Evolutionary conservation across 2,113 vertebrate species (phyloP), one percentile per base, ranked within the genome.

Genomic region (Otolemur garnettii): DNA sequence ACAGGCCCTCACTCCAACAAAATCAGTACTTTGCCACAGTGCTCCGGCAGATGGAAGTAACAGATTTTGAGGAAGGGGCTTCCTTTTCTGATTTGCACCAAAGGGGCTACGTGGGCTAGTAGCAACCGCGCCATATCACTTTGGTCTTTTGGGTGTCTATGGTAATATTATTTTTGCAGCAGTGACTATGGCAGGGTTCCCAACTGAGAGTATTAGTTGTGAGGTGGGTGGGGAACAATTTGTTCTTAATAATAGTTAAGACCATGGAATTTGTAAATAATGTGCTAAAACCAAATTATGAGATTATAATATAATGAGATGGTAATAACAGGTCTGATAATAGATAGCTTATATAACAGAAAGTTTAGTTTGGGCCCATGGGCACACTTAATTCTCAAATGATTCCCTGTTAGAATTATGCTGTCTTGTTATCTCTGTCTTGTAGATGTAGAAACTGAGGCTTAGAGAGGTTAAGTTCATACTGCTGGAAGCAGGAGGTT

Each of bases 1-100:
- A 81, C 4, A 38, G 35, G 42, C 14, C 15, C 22, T 50, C 84
- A 53, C 75, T 94, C 21, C 69, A 53, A 90, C 38, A 87, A 28
- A 95, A 60, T 84, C 13, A 15, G 11, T 87, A 19, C 24, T 35
- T 68, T 87, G 22, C 10, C 85, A 68, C 35, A 78, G 4, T 72
- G 62, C 87, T 55, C 62, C 21, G 59, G 72, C 22, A 87, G 38
- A 60, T 66, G 19, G 42, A 68, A 90, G n/a, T 93, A 9, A 74
- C 42, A n/a, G 78, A 26, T 94, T 57, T 81, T 90, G 45, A 79
- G 22, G 69, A 74, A 77, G 72, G 28, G 64, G 7, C 13, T 64
- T 82, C 9, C n/a, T 96, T 82, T 89, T 80, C 35, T 87, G 18
- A 71, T 55, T 90, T 94, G 45, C 74, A n/a, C 80, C 92, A 59